Conservation (phyloP, 2,797 vertebrate genomes). For the Psittacula derbiana region DNA sequence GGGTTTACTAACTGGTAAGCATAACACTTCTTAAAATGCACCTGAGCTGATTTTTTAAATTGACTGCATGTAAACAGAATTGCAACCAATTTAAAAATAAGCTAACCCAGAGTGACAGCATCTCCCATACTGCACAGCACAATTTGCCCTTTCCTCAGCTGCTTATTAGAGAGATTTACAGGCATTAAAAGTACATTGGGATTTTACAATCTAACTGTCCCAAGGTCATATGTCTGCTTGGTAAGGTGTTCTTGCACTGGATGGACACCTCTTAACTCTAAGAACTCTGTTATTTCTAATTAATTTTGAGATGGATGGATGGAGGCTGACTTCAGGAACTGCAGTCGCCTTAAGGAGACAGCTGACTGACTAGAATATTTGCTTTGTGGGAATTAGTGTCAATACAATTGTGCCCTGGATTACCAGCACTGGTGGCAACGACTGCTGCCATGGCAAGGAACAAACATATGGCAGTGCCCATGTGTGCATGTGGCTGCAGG, state of each 20-base stretch:
- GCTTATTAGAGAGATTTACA: conserved; percentile 31
- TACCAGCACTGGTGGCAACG: background rate
- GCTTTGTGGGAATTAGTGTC: background rate
- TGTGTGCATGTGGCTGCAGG: background rate
- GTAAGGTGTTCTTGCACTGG: background rate
- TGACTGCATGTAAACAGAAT: background rate
- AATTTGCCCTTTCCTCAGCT: conserved; percentile 1
- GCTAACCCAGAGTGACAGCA: conserved; percentile 44
- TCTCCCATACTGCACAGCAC: background rate
- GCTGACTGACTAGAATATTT: background rate
- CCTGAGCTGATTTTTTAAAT: conserved; percentile 52
- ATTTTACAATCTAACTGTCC: background rate
- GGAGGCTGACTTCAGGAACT: background rate
- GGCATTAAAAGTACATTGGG: background rate
- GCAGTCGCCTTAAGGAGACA: background rate
- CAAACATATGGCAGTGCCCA: background rate
- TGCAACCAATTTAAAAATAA: background rate
- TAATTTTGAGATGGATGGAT: background rate
- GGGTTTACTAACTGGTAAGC: background rate
- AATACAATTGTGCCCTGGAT: background rate
- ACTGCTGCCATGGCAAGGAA: background rate
- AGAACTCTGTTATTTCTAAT: conserved; percentile 7
- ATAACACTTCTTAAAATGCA: background rate
- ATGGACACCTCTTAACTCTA: background rate
- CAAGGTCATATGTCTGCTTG: background rate